phyloP scores from a whole-genome alignment of 2,888 invertebrate genomes.

The Drosophila longiperda region DNA sequence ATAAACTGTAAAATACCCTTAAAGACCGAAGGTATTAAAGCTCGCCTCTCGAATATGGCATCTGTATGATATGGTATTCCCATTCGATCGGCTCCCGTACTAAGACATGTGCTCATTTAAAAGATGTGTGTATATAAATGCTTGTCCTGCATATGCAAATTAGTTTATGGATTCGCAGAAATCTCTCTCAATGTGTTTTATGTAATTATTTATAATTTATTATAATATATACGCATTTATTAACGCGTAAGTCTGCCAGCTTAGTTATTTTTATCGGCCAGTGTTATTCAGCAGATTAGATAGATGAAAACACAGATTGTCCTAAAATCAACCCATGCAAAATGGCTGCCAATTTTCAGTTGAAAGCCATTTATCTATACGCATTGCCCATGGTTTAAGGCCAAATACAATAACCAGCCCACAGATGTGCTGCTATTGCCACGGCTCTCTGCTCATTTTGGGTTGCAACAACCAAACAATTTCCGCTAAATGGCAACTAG shows the following conservation, averaged over 20 bases:
- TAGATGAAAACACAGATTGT: conserved; percentile 1
- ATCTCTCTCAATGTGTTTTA: too few relatives aligned
- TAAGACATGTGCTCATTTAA: too few relatives aligned
- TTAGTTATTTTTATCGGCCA: background rate
- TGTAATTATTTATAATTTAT: background rate
- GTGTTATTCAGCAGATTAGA: background rate
- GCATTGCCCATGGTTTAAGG: conserved; percentile 20
- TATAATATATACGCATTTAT: background rate
- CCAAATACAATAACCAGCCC: conserved; percentile 12
- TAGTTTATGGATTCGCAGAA: too few relatives aligned
- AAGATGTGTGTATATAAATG: too few relatives aligned
- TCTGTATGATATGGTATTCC: background rate
- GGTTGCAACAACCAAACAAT: conserved; percentile 56
- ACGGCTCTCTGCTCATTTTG: conserved; percentile 27
- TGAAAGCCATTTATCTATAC: conserved; percentile 15
- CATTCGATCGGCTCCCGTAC: too few relatives aligned
- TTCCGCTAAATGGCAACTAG: conserved; percentile 62
- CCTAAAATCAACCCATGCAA: background rate
- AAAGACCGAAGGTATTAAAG: background rate
- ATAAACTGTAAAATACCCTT: conserved; percentile 1
- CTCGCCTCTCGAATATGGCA: background rate
- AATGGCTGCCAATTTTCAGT: conserved; percentile 8
- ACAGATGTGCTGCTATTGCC: background rate
- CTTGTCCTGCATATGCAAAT: too few relatives aligned
- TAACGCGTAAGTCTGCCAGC: background rate